These are phyloP conservation scores for Tryphoninae sp. DNA, from an alignment of 2,888 invertebrate species.

Conservation along the genomic window DNA sequence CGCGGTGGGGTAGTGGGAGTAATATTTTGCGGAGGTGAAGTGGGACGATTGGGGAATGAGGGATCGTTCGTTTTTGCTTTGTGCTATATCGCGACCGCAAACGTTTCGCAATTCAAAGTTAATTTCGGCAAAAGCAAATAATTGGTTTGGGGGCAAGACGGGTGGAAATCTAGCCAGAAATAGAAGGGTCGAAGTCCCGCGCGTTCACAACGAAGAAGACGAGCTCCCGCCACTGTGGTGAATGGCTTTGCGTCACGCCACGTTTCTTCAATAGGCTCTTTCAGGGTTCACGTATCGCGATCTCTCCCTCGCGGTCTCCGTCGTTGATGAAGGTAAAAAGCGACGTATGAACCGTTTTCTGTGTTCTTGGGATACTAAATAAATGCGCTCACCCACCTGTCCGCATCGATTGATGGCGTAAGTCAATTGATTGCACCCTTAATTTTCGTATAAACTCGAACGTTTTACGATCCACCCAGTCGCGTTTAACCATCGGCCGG, in stretches of 20 bases:
- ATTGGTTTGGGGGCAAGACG: constrained; percentile 71
- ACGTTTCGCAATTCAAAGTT: constrained; percentile 76
- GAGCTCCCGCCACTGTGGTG: constrained; percentile 48
- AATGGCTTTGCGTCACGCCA: constrained; percentile 77
- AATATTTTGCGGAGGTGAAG: constrained; percentile 34
- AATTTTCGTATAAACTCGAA: constrained; percentile 24
- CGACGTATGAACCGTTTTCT: constrained; percentile 2
- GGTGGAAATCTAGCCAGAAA: constrained; percentile 51
- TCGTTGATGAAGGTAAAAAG: constrained; percentile 1
- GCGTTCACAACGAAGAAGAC: constrained; percentile 60
- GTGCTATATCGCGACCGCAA: constrained; percentile 61
- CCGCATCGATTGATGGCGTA: constrained; percentile 31
- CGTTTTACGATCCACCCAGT: constrained; percentile 18
- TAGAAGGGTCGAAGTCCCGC: constrained; percentile 67
- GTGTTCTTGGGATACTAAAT: constrained; percentile 21
- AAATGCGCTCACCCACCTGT: constrained; percentile 5
- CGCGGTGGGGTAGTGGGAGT: neutral
- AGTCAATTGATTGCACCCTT: constrained; percentile 32
- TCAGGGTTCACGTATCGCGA: constrained; percentile 30
- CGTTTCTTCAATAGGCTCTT: constrained; percentile 60
- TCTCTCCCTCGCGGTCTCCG: constrained; percentile 10
- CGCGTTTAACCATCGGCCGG: constrained; percentile 11
- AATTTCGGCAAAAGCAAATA: constrained; percentile 78
- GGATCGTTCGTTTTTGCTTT: constrained; percentile 24
- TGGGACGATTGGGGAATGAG: constrained; percentile 26